Conservation (phyloP, 2,888 invertebrate genomes). For the Enchytraeus crypticus region DNA sequence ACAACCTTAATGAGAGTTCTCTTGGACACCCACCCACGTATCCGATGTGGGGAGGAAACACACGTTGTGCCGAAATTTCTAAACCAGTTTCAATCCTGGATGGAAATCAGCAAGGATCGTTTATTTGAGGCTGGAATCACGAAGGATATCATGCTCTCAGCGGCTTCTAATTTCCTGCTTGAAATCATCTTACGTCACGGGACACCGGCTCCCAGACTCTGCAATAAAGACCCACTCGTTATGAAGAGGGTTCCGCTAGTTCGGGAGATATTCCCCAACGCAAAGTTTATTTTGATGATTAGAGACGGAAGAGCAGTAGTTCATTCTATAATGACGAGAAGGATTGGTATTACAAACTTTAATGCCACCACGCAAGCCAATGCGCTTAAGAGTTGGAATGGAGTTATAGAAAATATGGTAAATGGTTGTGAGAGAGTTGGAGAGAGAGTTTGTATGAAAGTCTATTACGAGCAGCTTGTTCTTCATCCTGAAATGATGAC, state of each 20-base stretch:
- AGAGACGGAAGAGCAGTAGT: constrained; percentile 96
- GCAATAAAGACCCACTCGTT: constrained; percentile 98
- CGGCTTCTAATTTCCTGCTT: constrained; percentile 89
- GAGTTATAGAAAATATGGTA: constrained; percentile 82
- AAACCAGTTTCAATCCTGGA: constrained; percentile 69
- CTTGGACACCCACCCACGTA: constrained; percentile 95
- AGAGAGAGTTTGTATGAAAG: constrained; percentile 61
- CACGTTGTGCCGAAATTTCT: constrained; percentile 59
- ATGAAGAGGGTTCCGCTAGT: constrained; percentile 92
- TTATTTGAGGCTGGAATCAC: constrained; percentile 60
- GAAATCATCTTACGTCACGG: constrained; percentile 70
- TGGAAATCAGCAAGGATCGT: no score
- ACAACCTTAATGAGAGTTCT: constrained; percentile 95
- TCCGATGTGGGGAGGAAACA: constrained; percentile 88
- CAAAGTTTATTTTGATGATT: constrained; percentile 95
- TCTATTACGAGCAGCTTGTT: constrained; percentile 94
- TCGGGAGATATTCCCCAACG: constrained; percentile 87
- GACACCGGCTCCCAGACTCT: constrained; percentile 82
- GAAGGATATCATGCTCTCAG: constrained; percentile 83
- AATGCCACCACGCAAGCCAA: constrained; percentile 82
- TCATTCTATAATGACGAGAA: constrained; percentile 92
- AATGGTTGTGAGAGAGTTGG: constrained; percentile 40
- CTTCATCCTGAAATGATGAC: constrained; percentile 71
- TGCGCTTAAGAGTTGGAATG: constrained; percentile 93
- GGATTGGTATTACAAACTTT: constrained; percentile 85